Conservation (phyloP, 2,888 invertebrate species). For the Ochropleura plecta region DNA sequence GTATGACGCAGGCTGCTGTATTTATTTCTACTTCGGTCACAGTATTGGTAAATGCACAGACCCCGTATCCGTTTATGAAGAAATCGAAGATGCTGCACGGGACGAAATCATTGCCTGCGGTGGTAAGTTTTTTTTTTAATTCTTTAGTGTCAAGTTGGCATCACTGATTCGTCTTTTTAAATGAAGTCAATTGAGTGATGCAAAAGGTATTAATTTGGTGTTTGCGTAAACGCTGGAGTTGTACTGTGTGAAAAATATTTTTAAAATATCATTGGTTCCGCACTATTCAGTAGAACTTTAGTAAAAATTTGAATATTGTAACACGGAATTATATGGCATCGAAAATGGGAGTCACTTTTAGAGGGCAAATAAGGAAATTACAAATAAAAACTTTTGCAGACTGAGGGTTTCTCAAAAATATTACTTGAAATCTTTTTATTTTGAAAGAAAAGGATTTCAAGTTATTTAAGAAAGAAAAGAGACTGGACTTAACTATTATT, state of each 20-base stretch:
- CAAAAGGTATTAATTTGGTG: not conserved
- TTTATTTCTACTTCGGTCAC: conserved; percentile 98
- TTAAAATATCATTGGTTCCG: too few relatives aligned
- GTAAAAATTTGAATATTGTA: too few relatives aligned
- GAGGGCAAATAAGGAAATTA: too few relatives aligned
- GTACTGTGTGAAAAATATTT: conserved; percentile 22
- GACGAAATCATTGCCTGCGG: conserved; percentile 97
- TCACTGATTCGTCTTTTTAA: not conserved
- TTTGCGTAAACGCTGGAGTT: conserved; percentile 37
- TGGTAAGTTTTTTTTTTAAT: conserved; percentile 83
- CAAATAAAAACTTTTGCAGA: too few relatives aligned
- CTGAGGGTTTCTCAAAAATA: too few relatives aligned
- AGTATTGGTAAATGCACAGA: conserved; percentile 92
- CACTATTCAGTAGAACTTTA: too few relatives aligned
- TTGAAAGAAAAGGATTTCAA: too few relatives aligned
- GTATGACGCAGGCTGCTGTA: conserved; percentile 99
- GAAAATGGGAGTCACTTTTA: too few relatives aligned
- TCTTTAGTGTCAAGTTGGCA: conserved; percentile 39
- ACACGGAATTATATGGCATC: too few relatives aligned
- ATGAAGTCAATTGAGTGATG: conserved; percentile 44
- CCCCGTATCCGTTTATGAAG: conserved; percentile 95
- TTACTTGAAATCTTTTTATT: too few relatives aligned
- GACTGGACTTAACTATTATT: too few relatives aligned
- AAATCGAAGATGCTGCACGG: conserved; percentile 96
- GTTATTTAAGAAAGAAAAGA: too few relatives aligned